phyloP scores from a whole-genome alignment of 2,797 vertebrate species.

The Sebastiscus albofasciatus region DNA sequence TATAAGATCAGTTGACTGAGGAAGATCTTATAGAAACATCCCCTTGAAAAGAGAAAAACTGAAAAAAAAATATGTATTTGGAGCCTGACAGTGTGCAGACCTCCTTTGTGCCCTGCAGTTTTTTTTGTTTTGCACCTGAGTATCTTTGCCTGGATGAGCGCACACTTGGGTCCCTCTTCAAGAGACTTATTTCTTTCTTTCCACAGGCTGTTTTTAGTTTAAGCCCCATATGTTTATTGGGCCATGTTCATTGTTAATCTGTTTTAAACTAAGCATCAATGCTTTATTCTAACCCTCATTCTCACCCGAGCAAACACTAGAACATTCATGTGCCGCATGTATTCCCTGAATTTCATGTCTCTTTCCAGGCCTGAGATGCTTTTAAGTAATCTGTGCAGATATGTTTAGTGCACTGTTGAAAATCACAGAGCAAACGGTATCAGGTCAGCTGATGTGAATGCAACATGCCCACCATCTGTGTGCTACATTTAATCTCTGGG shows the following conservation, averaged over 20 bases:
- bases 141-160: not conserved
- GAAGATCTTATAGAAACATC: not conserved
- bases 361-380: not conserved
- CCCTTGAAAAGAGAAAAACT: not conserved
- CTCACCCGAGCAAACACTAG: not conserved
- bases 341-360: conserved; percentile 11
- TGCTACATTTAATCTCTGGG: conserved; percentile 69
- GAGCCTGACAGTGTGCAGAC: not conserved
- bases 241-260: not conserved
- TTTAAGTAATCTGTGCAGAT: conserved; percentile 40
- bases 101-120: not conserved
- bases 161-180: not conserved
- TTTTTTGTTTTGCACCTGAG: not conserved
- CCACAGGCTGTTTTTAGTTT: not conserved
- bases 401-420: conserved; percentile 45
- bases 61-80: not conserved
- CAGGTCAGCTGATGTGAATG: conserved; percentile 59
- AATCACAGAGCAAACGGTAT: conserved; percentile 42
- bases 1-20: not conserved
- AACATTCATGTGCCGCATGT: conserved; percentile 2
- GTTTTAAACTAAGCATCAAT: not conserved
- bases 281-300: not conserved
- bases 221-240: not conserved
- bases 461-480: conserved; percentile 75
- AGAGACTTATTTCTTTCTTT: not conserved